phyloP scores from a whole-genome alignment of 2,888 invertebrate species.

The Galerucella calmariensis region DNA sequence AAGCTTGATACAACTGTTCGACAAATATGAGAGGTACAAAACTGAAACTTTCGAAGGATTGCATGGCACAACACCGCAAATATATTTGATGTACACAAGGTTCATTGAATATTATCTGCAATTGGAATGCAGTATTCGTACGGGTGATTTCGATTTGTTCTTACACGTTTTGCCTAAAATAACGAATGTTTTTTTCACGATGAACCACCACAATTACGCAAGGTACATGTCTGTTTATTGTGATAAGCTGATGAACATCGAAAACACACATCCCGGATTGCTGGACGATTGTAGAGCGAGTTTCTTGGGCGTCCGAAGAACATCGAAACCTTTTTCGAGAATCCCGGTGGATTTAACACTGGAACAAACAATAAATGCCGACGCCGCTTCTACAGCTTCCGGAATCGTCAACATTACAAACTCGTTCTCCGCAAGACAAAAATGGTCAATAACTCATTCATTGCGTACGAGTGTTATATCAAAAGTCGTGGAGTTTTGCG shows the following conservation, averaged over 20 bases:
- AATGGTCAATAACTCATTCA: constrained; percentile 45
- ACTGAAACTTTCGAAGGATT: constrained; percentile 40
- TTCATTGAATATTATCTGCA: constrained; percentile 36
- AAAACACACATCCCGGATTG: constrained; percentile 41
- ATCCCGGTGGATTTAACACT: constrained; percentile 47
- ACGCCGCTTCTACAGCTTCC: constrained; percentile 42
- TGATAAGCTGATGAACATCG: constrained; percentile 41
- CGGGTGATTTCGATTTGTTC: constrained; percentile 47
- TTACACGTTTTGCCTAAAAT: constrained; percentile 21
- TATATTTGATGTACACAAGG: constrained; percentile 41
- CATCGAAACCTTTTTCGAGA: constrained; percentile 33
- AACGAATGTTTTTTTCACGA: constrained; percentile 39
- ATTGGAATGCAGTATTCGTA: constrained; percentile 47
- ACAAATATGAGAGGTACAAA: constrained; percentile 37
- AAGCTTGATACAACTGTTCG: constrained; percentile 26
- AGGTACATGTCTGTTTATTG: constrained; percentile 41
- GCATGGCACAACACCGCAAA: constrained; percentile 52
- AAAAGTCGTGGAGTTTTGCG: constrained; percentile 32
- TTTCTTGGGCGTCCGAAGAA: constrained; percentile 25
- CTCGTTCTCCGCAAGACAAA: constrained; percentile 47
- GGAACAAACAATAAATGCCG: constrained; percentile 44
- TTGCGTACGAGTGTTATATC: constrained; percentile 44
- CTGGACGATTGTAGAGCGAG: constrained; percentile 35
- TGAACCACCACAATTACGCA: constrained; percentile 45
- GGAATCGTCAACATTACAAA: constrained; percentile 48